Base-by-base conservation (phyloP, 2,113 vertebrate genomes). In the Tretioscincus oriximinensis region DNA sequence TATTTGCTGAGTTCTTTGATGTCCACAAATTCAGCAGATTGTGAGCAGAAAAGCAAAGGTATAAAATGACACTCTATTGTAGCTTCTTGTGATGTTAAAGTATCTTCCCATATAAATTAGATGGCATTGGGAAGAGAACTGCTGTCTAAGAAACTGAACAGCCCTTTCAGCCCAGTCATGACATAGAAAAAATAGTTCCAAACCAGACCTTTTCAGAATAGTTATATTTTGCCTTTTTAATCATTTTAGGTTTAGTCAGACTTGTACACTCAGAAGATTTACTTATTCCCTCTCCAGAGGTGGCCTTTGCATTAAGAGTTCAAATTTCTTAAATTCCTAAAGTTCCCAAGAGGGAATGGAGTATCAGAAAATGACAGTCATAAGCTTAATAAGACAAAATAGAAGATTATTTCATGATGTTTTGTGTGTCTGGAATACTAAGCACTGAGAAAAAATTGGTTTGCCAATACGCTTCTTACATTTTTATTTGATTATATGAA, bases 321-420 rank as follows among this genome's bases (percentile, higher is more conserved):
- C 81, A 80, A 5, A 91, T 94, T 89, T 90, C 81, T 93, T 73
- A 77, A 83, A 93, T 93, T 90, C 92, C 86, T 93, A 78, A 81
- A 45, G 72, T 28, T 81, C 86, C 85, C 86, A 73, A 85, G 89
- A 84, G 90, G 88, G 77, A 84, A 60, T 84, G 71, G 83, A 69
- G 24, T 87, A 60, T 86, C 72, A 73, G 77, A 63, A 86, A 63
- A 77, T 61, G 82, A 82, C 61, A 83, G 24, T 70, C 29, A 1
- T 24, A 21, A 86, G 66, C 28, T 35, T 68, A 81, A 74, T 82
- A 61, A 88, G 82, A 80, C 29, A 41, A 69, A 68, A 58, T 31
- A 1, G 70, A 81, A 73, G 83, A 18, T 64, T 86, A 82, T 88
- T 86, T 71, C 71, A 73, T 77, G 49, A 78, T 83, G 77, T 8